phyloP scores from a whole-genome alignment of 1,140 invertebrate species.

The Drosophila pruinosa region DNA sequence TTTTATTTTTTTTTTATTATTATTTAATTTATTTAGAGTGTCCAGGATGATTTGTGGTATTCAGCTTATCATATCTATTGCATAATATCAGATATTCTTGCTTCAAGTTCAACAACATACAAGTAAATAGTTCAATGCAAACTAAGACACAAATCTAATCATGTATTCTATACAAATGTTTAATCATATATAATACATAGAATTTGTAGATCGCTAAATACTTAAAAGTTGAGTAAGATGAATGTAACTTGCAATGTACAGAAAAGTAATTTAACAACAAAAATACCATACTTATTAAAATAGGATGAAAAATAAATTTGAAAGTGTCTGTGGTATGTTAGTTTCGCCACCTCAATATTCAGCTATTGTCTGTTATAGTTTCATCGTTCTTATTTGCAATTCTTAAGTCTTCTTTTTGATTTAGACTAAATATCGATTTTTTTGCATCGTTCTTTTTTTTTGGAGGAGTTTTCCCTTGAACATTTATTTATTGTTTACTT shows the following conservation, averaged over 20 bases:
- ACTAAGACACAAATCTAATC: constrained; percentile 27
- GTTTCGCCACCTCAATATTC: constrained; percentile 33
- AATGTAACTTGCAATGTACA: constrained; percentile 6
- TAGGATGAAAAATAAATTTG: neutral
- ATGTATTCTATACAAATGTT: constrained; percentile 13
- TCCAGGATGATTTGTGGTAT: constrained; percentile 42
- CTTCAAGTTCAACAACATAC: constrained; percentile 51
- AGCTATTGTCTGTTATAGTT: constrained; percentile 20
- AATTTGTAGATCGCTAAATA: constrained; percentile 46
- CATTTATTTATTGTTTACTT: constrained; percentile 85
- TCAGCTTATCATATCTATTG: constrained; percentile 39
- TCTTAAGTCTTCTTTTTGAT: neutral
- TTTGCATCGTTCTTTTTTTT: constrained; percentile 34
- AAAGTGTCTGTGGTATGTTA: constrained; percentile 25
- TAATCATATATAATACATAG: constrained; percentile 4
- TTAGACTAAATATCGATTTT: constrained; percentile 22
- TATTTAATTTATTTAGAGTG: constrained; percentile 76
- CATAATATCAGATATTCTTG: constrained; percentile 63
- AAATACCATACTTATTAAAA: neutral
- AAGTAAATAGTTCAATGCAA: constrained; percentile 27
- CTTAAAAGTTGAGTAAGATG: constrained; percentile 53
- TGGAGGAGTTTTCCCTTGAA: neutral
- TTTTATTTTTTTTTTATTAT: constrained; percentile 66
- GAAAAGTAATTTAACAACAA: neutral
- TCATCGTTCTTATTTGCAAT: neutral